Percentiles rank a stretch among this genome's conserved stretches.
These are phyloP conservation scores for Antennarius maculatus DNA, from an alignment of 2,797 vertebrate species.

Conservation along the genomic window DNA sequence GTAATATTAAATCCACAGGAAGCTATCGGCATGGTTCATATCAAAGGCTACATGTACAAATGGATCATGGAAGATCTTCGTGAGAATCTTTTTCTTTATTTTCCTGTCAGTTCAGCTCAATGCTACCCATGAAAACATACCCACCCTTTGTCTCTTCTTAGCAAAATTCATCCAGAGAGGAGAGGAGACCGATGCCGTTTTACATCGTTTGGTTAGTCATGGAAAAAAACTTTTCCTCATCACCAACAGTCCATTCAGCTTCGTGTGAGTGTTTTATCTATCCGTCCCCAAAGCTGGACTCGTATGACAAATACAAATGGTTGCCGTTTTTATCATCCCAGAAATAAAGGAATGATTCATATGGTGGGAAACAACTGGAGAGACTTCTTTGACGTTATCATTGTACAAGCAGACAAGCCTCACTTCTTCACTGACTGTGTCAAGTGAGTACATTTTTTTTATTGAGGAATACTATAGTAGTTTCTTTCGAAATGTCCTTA, in stretches of 20 bases:
- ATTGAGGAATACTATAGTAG: neutral
- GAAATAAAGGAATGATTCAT: conserved; percentile 89
- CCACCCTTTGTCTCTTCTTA: conserved; percentile 38
- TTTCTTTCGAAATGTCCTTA: neutral
- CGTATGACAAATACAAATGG: neutral
- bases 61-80: conserved; percentile 88
- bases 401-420: conserved; percentile 89
- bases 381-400: conserved; percentile 88
- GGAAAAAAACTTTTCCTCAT: conserved; percentile 90
- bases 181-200: conserved; percentile 85
- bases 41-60: conserved; percentile 90
- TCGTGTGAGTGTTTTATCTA: conserved; percentile 81
- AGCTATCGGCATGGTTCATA: conserved; percentile 87
- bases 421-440: conserved; percentile 89
- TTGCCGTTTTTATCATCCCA: conserved; percentile 42
- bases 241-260: conserved; percentile 90
- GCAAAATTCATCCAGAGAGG: conserved; percentile 86
- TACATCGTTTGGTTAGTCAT: conserved; percentile 78
- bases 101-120: neutral
- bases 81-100: conserved; percentile 48
- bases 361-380: conserved; percentile 89
- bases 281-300: conserved; percentile 10
- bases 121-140: neutral
- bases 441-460: conserved; percentile 78
- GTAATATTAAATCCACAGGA: conserved; percentile 72